phyloP scores from a whole-genome alignment of 2,113 vertebrate genomes.

The Cisticola juncidis region DNA sequence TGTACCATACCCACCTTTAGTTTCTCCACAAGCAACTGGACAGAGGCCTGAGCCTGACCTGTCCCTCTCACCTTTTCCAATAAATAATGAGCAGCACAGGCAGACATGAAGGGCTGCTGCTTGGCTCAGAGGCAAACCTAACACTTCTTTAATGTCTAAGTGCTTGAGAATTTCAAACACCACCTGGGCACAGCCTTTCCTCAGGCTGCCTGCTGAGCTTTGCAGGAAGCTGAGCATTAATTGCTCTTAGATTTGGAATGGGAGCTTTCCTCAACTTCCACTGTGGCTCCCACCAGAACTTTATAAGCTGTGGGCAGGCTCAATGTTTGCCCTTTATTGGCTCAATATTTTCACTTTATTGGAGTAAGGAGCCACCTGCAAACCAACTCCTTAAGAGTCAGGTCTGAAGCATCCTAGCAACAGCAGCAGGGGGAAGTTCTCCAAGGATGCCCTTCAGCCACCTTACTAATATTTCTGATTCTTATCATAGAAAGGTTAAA shows the following conservation, averaged over 20 bases:
- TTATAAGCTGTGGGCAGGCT: not conserved
- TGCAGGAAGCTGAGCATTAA: not conserved
- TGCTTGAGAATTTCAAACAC: not conserved
- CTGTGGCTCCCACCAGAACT: not conserved
- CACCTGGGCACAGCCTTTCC: not conserved
- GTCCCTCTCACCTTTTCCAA: not conserved
- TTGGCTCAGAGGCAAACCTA: not conserved
- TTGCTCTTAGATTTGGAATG: not conserved
- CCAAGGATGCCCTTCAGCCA: not conserved
- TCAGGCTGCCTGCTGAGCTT: not conserved
- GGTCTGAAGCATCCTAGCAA: not conserved
- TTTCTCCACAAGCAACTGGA: not conserved
- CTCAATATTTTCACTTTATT: not conserved
- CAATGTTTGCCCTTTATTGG: not conserved
- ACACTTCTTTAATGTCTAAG: not conserved
- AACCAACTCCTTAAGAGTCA: not conserved
- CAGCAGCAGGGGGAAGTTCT: not conserved
- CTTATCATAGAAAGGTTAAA: not conserved
- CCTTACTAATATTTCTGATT: conserved; percentile 2
- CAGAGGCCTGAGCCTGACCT: not conserved
- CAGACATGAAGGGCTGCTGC: not conserved
- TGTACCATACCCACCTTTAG: not conserved
- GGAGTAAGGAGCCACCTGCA: not conserved
- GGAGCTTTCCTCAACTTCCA: not conserved
- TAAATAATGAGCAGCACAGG: not conserved